Conservation (phyloP, 2,888 invertebrate species). For the Brenthis hecate region DNA sequence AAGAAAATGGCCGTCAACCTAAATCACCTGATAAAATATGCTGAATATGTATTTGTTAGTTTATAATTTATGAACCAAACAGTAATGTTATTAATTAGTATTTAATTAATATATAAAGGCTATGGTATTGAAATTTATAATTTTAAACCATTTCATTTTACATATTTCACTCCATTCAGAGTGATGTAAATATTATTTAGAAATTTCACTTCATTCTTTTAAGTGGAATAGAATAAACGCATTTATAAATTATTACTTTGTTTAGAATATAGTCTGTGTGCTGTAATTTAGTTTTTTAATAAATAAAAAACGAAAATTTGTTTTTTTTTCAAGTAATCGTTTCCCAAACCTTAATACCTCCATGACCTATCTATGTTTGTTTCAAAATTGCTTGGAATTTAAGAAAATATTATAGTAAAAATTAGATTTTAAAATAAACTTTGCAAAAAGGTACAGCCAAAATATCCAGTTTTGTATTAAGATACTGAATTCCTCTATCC, state of each 20-base stretch:
- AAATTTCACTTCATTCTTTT: constrained; percentile 17
- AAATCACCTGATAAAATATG: not conserved
- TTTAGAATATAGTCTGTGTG: constrained; percentile 11
- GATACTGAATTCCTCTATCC: no score
- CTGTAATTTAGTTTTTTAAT: constrained; percentile 31
- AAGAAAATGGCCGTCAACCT: no score
- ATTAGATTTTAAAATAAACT: no score
- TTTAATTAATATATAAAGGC: constrained; percentile 23
- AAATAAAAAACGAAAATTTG: constrained; percentile 27
- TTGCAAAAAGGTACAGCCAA: no score
- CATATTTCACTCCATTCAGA: not conserved
- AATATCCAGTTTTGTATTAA: no score
- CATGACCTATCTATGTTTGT: no score
- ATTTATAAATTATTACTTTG: constrained; percentile 28
- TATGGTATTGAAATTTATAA: constrained; percentile 14
- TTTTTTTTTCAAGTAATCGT: not conserved
- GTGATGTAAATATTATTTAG: constrained; percentile 19
- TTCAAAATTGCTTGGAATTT: no score
- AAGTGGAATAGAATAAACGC: constrained; percentile 22
- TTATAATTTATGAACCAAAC: constrained; percentile 30
- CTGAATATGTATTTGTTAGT: constrained; percentile 20
- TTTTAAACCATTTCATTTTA: constrained; percentile 14
- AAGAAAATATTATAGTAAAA: no score
- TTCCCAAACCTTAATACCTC: not conserved
- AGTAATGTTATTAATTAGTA: constrained; percentile 23